Percentiles rank a stretch among this genome's conserved stretches.
Evolutionary conservation across 2,113 vertebrate species (phyloP).

Genomic region (Alexandromys fortis): DNA sequence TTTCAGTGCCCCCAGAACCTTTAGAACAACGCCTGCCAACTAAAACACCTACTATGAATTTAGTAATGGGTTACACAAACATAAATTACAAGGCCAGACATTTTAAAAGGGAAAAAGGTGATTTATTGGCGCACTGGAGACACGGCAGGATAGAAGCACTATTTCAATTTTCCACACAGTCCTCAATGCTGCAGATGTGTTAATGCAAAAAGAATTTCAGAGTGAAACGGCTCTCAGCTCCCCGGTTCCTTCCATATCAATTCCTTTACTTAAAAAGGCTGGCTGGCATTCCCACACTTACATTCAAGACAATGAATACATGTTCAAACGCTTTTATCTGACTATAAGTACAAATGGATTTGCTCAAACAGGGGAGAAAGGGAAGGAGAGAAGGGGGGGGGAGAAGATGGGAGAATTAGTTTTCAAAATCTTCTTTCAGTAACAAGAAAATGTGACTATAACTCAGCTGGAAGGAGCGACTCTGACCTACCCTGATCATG

Average conservation of each 20-base stretch:
- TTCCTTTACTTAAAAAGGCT: slow-evolving; percentile 78
- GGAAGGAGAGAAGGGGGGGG: not conserved
- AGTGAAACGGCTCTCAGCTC: slow-evolving; percentile 82
- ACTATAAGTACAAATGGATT: slow-evolving; percentile 36
- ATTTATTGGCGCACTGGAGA: slow-evolving; percentile 93
- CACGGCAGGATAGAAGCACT: slow-evolving; percentile 88
- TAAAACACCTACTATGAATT: slow-evolving; percentile 93
- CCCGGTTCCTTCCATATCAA: slow-evolving; percentile 75
- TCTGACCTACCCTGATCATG: not conserved
- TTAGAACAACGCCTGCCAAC: slow-evolving; percentile 88
- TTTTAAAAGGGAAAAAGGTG: slow-evolving; percentile 93
- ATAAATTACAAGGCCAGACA: slow-evolving; percentile 94
- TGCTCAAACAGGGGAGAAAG: not conserved
- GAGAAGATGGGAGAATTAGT: not conserved
- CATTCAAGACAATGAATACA: slow-evolving; percentile 33
- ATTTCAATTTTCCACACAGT: slow-evolving; percentile 94
- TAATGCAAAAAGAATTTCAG: slow-evolving; percentile 90
- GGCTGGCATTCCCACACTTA: slow-evolving; percentile 59
- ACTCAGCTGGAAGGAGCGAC: not conserved
- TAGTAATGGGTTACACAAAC: slow-evolving; percentile 93
- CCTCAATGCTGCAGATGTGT: slow-evolving; percentile 89
- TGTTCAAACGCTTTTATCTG: not conserved
- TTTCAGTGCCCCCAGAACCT: slow-evolving; percentile 82
- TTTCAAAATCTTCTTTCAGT: slow-evolving; percentile 21
- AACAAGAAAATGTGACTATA: slow-evolving; percentile 1